These are phyloP conservation scores for Aeoliscus strigatus DNA, from an alignment of 2,797 vertebrate genomes.

Conservation along the genomic window DNA sequence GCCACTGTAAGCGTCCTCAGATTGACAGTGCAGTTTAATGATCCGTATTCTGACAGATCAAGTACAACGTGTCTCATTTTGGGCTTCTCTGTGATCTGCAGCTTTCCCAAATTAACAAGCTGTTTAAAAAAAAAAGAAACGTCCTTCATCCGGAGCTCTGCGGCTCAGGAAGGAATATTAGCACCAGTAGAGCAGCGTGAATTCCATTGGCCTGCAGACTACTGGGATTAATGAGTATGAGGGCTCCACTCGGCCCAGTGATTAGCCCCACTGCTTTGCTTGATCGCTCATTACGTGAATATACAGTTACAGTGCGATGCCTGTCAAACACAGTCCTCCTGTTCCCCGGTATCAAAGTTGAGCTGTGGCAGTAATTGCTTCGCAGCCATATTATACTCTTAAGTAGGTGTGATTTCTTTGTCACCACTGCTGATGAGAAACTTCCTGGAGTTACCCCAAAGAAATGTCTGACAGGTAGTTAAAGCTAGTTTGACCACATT, in stretches of 20 bases:
- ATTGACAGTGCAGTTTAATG: conserved; percentile 27
- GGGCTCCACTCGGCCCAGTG: conserved; percentile 29
- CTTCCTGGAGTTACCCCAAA: too few species aligned
- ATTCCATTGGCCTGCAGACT: conserved; percentile 28
- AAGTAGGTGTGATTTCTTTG: too few species aligned
- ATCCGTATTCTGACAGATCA: conserved; percentile 14
- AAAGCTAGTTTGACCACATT: too few species aligned
- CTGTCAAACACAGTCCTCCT: conserved; percentile 12
- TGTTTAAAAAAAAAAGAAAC: conserved; percentile 36
- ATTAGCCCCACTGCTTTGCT: conserved; percentile 29
- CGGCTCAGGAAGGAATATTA: conserved; percentile 17
- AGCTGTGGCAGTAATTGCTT: conserved; percentile 10
- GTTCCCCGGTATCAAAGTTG: conserved; percentile 9
- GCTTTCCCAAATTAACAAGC: conserved; percentile 36
- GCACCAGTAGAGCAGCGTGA: conserved; percentile 6
- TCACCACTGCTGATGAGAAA: too few species aligned
- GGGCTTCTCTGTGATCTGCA: conserved; percentile 12
- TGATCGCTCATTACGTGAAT: conserved; percentile 41
- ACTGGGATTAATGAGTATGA: conserved; percentile 34
- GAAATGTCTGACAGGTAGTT: too few species aligned
- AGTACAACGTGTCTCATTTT: conserved; percentile 22
- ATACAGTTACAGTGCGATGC: conserved; percentile 15
- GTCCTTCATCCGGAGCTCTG: conserved; percentile 21
- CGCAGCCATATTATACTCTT: conserved; percentile 6
- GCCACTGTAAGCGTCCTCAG: too few species aligned